Conservation (phyloP, 2,888 invertebrate species). For the Oscheius sp. region DNA sequence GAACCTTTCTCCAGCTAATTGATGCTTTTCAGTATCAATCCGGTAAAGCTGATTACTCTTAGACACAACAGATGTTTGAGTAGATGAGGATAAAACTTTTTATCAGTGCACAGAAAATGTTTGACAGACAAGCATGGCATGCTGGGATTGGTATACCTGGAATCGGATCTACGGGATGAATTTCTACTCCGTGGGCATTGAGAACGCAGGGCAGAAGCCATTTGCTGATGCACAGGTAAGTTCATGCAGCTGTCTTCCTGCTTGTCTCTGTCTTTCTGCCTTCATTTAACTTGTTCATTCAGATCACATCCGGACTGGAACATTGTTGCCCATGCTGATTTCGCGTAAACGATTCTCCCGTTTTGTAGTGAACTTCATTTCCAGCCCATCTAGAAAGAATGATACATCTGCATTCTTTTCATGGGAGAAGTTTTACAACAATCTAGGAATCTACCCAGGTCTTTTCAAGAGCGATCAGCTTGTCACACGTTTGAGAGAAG, state of each 20-base stretch:
- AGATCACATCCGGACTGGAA: neutral
- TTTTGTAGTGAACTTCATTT: neutral
- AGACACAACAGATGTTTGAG: neutral
- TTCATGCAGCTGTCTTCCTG: too few species aligned
- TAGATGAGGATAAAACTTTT: slow-evolving; percentile 12
- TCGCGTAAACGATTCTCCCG: neutral
- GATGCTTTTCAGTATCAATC: slow-evolving; percentile 14
- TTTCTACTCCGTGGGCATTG: slow-evolving; percentile 25
- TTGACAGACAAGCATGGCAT: slow-evolving; percentile 6
- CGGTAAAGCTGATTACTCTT: neutral
- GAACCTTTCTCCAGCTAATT: neutral
- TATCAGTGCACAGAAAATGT: slow-evolving; percentile 15
- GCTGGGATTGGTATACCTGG: slow-evolving; percentile 20
- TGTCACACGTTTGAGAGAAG: neutral
- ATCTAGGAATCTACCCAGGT: slow-evolving; percentile 9
- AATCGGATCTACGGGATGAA: slow-evolving; percentile 6
- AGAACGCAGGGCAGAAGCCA: slow-evolving; percentile 24
- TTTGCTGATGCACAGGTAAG: slow-evolving; percentile 13
- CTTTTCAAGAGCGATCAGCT: slow-evolving; percentile 4
- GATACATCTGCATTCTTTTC: slow-evolving; percentile 30
- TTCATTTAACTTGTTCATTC: too few species aligned
- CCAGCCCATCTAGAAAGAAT: slow-evolving; percentile 12
- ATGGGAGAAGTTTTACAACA: slow-evolving; percentile 2
- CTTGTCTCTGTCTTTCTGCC: too few species aligned
- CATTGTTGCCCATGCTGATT: slow-evolving; percentile 24